Evolutionary conservation across 2,888 invertebrate species (phyloP).

Genomic region (Anagyrus pseudococci): DNA sequence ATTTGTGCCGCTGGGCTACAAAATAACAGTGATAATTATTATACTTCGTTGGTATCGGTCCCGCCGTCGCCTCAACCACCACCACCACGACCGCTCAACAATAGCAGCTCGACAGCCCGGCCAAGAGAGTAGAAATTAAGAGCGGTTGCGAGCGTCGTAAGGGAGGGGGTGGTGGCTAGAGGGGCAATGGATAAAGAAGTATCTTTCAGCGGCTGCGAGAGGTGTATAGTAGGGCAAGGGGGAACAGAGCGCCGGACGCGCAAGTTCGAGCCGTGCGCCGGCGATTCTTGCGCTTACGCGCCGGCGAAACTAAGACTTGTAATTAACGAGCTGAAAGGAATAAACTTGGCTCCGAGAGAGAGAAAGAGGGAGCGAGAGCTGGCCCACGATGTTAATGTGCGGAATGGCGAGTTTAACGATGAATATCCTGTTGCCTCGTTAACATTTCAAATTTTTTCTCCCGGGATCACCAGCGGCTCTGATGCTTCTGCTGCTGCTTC

Average conservation of each 20-base stretch:
- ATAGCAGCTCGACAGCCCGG: too few species aligned
- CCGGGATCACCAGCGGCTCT: not conserved
- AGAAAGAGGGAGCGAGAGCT: too few species aligned
- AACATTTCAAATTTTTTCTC: constrained; percentile 34
- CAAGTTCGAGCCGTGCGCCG: constrained; percentile 8
- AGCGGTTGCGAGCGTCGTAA: constrained; percentile 2
- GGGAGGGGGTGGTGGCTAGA: not conserved
- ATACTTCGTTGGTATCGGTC: constrained; percentile 27
- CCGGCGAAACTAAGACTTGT: constrained; percentile 16
- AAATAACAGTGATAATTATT: constrained; percentile 49
- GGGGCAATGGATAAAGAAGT: too few species aligned
- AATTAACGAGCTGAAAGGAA: constrained; percentile 31
- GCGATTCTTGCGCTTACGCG: constrained; percentile 16
- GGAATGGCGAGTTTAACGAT: constrained; percentile 32
- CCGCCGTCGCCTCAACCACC: too few species aligned
- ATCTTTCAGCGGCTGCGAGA: constrained; percentile 7
- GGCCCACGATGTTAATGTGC: too few species aligned
- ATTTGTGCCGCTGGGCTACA: constrained; percentile 52
- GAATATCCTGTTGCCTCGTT: constrained; percentile 36
- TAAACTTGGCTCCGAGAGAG: constrained; percentile 18
- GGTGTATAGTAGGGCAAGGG: not conserved
- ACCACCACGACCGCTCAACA: constrained; percentile 19
- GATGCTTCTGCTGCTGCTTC: not conserved
- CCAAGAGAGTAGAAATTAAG: not conserved
- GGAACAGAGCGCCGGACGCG: constrained; percentile 7